These are phyloP conservation scores for Heliornis fulica DNA, from an alignment of 2,113 vertebrate genomes.

Conservation along the genomic window DNA sequence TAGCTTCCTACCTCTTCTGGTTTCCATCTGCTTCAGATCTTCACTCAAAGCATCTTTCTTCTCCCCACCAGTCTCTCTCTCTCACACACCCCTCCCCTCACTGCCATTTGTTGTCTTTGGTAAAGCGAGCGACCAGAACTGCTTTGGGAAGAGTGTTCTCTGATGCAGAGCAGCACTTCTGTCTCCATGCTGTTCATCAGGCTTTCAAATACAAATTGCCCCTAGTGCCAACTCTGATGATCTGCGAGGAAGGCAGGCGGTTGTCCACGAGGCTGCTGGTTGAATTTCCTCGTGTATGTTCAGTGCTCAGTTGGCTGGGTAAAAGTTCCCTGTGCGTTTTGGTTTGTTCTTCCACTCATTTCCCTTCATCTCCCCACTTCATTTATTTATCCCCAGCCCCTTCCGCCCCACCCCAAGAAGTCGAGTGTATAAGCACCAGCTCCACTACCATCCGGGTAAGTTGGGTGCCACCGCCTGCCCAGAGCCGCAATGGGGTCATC, in stretches of 20 bases:
- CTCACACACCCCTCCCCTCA: neutral
- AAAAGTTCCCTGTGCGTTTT: conserved; percentile 67
- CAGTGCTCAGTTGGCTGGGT: conserved; percentile 41
- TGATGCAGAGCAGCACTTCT: neutral
- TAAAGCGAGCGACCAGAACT: neutral
- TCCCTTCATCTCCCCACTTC: conserved; percentile 75
- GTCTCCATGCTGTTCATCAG: neutral
- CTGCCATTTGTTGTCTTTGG: neutral
- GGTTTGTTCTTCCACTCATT: conserved; percentile 72
- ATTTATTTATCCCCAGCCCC: conserved; percentile 93
- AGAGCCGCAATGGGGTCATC: conserved; percentile 93
- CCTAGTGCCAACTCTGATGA: neutral
- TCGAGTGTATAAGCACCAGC: conserved; percentile 88
- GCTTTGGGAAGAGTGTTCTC: neutral
- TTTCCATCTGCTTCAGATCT: conserved; percentile 51
- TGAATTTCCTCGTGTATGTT: neutral
- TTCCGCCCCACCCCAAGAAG: conserved; percentile 96
- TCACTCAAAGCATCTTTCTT: conserved; percentile 17
- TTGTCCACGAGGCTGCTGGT: neutral
- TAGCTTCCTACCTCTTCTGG: conserved; percentile 15
- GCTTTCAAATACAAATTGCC: neutral
- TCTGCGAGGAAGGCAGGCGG: neutral
- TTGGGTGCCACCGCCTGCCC: conserved; percentile 95
- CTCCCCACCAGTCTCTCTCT: neutral
- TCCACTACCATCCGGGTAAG: conserved; percentile 98